Percentiles rank a stretch among this genome's conserved stretches.
phyloP scores from a whole-genome alignment of 2,797 vertebrate genomes.

The Nyctibius grandis region DNA sequence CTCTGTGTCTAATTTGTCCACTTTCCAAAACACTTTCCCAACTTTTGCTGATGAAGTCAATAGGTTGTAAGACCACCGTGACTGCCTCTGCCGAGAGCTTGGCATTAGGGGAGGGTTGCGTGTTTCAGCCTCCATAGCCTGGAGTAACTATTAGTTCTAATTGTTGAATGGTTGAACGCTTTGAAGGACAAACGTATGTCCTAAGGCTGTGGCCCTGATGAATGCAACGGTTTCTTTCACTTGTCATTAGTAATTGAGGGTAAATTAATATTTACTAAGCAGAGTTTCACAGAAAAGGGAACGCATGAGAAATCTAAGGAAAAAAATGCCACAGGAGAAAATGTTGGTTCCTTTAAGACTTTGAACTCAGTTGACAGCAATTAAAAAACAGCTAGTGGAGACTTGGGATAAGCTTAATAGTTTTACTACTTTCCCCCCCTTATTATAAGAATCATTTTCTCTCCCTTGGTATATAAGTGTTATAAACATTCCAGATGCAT shows the following conservation, averaged over 20 bases:
- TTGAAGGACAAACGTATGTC: conserved; percentile 77
- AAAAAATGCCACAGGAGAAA: not conserved
- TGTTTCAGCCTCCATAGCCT: conserved; percentile 62
- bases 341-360: conserved; percentile 3
- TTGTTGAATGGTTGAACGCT: conserved; percentile 76
- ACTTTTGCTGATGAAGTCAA: conserved; percentile 57
- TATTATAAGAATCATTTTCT: not conserved
- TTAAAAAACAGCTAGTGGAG: conserved; percentile 29
- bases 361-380: conserved; percentile 39
- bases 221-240: conserved; percentile 73
- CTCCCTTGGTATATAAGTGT: not conserved
- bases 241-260: conserved; percentile 82
- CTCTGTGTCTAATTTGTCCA: conserved; percentile 70
- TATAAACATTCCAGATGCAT: not conserved
- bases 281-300: conserved; percentile 61
- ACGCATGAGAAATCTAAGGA: conserved; percentile 37
- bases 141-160: conserved; percentile 78
- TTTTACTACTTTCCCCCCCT: not conserved
- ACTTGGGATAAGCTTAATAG: conserved; percentile 11
- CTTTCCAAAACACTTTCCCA: conserved; percentile 73
- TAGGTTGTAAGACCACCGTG: conserved; percentile 46
- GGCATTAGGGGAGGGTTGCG: not conserved
- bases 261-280: conserved; percentile 80
- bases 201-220: conserved; percentile 64
- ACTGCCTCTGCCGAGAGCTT: not conserved